phyloP scores from a whole-genome alignment of 2,113 vertebrate species.

The Ochotona princeps region DNA sequence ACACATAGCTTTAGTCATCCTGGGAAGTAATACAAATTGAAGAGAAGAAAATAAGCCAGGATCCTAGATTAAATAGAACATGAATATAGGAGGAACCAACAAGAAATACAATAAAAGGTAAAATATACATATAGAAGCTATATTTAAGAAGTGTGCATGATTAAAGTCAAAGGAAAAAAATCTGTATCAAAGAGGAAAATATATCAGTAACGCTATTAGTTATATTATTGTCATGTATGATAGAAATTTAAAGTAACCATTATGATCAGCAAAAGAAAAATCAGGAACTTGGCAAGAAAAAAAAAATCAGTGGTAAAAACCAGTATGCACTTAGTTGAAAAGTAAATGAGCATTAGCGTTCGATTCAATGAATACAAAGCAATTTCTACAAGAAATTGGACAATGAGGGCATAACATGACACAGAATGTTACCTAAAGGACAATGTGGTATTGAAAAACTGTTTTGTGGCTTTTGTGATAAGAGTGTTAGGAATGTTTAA shows the following conservation, averaged over 20 bases:
- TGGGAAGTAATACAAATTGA: background rate
- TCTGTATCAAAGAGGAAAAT: background rate
- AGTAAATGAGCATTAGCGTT: background rate
- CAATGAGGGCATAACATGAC: background rate
- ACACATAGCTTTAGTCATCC: background rate
- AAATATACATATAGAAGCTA: background rate
- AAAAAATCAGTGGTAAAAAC: background rate
- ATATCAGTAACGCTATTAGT: background rate
- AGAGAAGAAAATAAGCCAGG: background rate
- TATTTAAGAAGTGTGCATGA: background rate
- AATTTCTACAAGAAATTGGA: background rate
- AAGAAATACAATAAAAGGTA: background rate
- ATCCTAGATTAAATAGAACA: background rate
- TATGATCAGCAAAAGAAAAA: background rate
- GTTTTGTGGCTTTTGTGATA: background rate
- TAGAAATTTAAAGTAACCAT: background rate
- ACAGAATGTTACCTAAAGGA: background rate
- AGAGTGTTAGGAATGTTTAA: background rate
- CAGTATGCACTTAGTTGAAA: background rate
- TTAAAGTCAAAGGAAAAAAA: background rate
- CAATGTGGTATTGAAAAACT: background rate
- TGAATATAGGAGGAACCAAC: background rate
- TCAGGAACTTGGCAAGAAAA: background rate
- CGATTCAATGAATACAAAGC: background rate
- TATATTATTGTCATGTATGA: background rate